A percentile compares a stretch with the other conserved stretches of the same genome.
These are phyloP conservation scores for Artibeus jamaicensis DNA, from an alignment of 2,797 vertebrate species.

Conservation along the genomic window DNA sequence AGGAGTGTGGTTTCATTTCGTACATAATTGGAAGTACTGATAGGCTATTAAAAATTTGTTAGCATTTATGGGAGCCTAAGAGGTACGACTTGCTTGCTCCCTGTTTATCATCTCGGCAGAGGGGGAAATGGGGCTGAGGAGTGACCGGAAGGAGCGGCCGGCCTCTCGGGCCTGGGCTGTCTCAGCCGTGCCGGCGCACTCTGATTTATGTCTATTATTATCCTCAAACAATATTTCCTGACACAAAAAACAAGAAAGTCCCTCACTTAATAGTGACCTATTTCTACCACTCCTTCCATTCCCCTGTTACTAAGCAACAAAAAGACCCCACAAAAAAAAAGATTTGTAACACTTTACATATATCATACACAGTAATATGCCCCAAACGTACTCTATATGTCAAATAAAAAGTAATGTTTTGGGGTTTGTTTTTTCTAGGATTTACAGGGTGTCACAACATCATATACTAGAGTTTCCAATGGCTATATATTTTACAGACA, in stretches of 20 bases:
- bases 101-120: background rate
- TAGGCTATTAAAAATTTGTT: slow-evolving; percentile 40
- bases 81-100: background rate
- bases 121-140: background rate
- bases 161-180: background rate
- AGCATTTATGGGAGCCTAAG: background rate
- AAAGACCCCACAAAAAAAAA: slow-evolving; percentile 41
- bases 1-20: slow-evolving; percentile 27
- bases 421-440: slow-evolving; percentile 47
- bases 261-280: slow-evolving; percentile 60
- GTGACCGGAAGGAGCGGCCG: background rate
- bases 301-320: slow-evolving; percentile 77
- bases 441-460: slow-evolving; percentile 37
- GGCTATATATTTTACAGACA: background rate
- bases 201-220: slow-evolving; percentile 62
- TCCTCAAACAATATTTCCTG: background rate
- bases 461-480: background rate
- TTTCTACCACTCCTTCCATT: slow-evolving; percentile 55
- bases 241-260: slow-evolving; percentile 54
- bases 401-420: slow-evolving; percentile 35
- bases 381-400: slow-evolving; percentile 41
- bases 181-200: background rate
- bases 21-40: background rate
- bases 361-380: slow-evolving; percentile 42
- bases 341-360: slow-evolving; percentile 59